Conservation (phyloP, 2,888 invertebrate species). For the Euplexia lucipara region DNA sequence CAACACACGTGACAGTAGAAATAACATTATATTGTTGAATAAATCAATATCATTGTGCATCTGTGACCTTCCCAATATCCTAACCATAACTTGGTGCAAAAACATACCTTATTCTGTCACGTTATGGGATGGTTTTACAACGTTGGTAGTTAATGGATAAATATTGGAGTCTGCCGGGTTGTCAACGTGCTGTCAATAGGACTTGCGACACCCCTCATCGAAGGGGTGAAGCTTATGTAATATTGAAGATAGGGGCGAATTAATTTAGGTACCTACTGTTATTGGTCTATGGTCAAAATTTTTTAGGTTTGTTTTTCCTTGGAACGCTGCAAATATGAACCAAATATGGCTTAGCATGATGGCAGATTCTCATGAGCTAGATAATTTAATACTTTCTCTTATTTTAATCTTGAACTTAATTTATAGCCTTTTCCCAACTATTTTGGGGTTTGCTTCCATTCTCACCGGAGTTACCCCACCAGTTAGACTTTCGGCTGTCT, state of each 20-base stretch:
- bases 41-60: constrained; percentile 47
- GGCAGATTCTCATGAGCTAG: no score
- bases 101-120: rapidly evolving
- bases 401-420: no score
- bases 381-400: no score
- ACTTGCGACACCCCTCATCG: constrained; percentile 47
- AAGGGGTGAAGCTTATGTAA: constrained; percentile 39
- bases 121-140: constrained; percentile 1
- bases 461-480: no score
- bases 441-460: no score
- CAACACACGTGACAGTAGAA: constrained; percentile 12
- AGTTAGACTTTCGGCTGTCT: no score
- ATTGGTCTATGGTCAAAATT: constrained; percentile 10
- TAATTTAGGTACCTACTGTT: constrained; percentile 18
- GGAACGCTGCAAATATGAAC: no score
- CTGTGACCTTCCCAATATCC: constrained; percentile 17
- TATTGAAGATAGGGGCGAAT: constrained; percentile 40
- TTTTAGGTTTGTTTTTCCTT: no score
- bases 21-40: constrained; percentile 28
- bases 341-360: no score
- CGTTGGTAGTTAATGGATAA: not conserved
- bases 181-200: constrained; percentile 42
- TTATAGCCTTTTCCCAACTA: no score
- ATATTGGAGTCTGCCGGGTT: constrained; percentile 20
- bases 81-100: not conserved